Evolutionary conservation across 2,113 vertebrate genomes (phyloP), one percentile per base, ranked within the genome.

Genomic region (Tonatia bakeri): DNA sequence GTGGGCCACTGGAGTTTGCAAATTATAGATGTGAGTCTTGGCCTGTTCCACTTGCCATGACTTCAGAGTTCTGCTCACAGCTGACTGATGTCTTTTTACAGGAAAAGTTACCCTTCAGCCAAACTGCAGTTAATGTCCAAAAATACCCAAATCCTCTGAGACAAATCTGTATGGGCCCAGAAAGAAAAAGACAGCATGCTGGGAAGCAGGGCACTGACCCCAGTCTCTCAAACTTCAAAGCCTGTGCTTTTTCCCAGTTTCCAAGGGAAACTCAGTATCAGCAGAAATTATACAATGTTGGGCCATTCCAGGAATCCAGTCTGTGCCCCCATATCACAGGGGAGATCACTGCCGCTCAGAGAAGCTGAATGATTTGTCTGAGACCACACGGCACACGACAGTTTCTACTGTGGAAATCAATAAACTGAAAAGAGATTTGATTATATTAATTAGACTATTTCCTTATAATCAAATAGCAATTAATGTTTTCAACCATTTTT

Each of bases 51-150:
- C 22, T 70, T 86, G 65, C 81, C 43, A 11, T 54, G 65, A 38
- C 26, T 47, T 6, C 7, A 16, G 59, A 70, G 26, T 26, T 76
- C 69, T 54, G 73, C n/a, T 91, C 72, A 52, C 69, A 67, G 77
- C 47, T 89, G 54, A 76, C 47, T 89, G 54, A 76, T 5, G 3
- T 61, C 69, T 82, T 33, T 61, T 2, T 87, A n/a, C 16, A 84
- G 59, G 52, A 88, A 69, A 93, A 67, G 88, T 22, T 65, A 65
- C 36, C 82, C 56, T 87, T 86, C 13, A 75, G 52, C 72, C 50
- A 76, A 96, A 93, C 64, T 45, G 52, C 77, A 59, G n/a, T 54
- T 77, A 72, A 13, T 85, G 96, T 72, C 84, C 84, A 92, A 61
- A 94, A 89, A 47, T 36, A 91, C 31, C 38, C 19, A 11, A 67